These are phyloP conservation scores for Drosophila fungiperda DNA, from an alignment of 2,888 invertebrate genomes.

Conservation along the genomic window DNA sequence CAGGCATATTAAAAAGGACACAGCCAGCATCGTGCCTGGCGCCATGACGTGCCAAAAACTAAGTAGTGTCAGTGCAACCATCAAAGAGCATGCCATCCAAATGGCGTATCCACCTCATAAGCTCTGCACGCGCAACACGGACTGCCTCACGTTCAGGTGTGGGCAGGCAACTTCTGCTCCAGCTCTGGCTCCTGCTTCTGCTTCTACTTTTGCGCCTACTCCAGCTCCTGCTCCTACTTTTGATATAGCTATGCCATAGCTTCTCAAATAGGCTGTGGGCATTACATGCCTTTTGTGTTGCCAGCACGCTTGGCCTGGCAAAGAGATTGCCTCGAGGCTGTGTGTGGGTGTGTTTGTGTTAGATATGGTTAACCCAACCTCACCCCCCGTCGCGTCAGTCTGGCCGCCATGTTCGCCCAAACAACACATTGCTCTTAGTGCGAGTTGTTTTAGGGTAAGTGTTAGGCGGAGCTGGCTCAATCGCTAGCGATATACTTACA, in stretches of 20 bases:
- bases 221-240: neutral
- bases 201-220: neutral
- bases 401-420: slow-evolving; percentile 39
- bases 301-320: slow-evolving; percentile 50
- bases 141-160: slow-evolving; percentile 66
- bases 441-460: slow-evolving; percentile 73
- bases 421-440: slow-evolving; percentile 78
- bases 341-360: slow-evolving; percentile 17
- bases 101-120: slow-evolving; percentile 41
- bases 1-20: slow-evolving; percentile 78
- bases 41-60: slow-evolving; percentile 77
- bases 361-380: slow-evolving; percentile 39
- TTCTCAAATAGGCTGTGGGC: slow-evolving; percentile 72
- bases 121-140: slow-evolving; percentile 33
- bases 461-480: slow-evolving; percentile 69
- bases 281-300: slow-evolving; percentile 75
- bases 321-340: slow-evolving; percentile 61
- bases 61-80: slow-evolving; percentile 74
- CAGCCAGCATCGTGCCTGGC: slow-evolving; percentile 51
- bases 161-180: slow-evolving; percentile 21
- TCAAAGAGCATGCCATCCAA: slow-evolving; percentile 67
- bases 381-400: neutral
- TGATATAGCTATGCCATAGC: neutral
- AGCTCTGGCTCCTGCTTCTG: slow-evolving; percentile 3
- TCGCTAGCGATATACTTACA: slow-evolving; percentile 56